These are phyloP conservation scores for Strongylocentrotus purpuratus DNA, from an alignment of 35 echinoderm and acorn worm genomes.

Conservation along the genomic window DNA sequence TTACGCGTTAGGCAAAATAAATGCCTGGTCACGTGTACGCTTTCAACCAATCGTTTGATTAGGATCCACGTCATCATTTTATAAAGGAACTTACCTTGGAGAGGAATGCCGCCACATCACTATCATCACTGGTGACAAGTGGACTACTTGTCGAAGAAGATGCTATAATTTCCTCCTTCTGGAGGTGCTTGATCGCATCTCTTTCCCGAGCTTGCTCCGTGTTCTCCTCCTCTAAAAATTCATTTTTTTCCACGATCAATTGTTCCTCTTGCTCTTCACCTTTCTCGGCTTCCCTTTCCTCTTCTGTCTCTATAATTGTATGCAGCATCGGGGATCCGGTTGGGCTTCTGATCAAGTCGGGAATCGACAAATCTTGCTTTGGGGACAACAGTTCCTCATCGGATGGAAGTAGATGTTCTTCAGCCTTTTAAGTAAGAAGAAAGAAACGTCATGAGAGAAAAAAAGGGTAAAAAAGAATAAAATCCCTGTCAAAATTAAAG, in stretches of 20 bases:
- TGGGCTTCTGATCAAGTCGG: background rate
- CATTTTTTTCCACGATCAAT: background rate
- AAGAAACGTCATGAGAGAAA: background rate
- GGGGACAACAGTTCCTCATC: background rate
- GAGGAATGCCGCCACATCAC: background rate
- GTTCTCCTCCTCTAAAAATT: background rate
- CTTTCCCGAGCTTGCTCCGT: background rate
- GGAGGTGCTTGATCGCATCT: background rate
- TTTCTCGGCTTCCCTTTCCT: background rate
- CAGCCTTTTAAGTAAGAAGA: too few species aligned
- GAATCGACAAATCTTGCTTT: background rate
- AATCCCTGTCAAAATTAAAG: too few species aligned
- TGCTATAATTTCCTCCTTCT: background rate
- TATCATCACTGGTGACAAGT: constrained; percentile 17
- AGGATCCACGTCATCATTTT: too few species aligned
- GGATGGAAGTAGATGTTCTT: background rate
- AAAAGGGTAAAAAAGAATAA: too few species aligned
- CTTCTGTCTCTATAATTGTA: background rate
- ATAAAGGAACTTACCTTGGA: background rate
- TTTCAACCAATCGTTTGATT: too few species aligned
- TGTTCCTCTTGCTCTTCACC: background rate
- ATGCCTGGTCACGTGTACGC: too few species aligned
- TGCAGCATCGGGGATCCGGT: background rate
- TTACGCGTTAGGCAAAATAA: too few species aligned
- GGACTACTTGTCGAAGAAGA: background rate